Percentiles rank a stretch among this genome's conserved stretches.
Evolutionary conservation across 2,888 invertebrate species (phyloP).

Genomic region (Drosophila leonis): DNA sequence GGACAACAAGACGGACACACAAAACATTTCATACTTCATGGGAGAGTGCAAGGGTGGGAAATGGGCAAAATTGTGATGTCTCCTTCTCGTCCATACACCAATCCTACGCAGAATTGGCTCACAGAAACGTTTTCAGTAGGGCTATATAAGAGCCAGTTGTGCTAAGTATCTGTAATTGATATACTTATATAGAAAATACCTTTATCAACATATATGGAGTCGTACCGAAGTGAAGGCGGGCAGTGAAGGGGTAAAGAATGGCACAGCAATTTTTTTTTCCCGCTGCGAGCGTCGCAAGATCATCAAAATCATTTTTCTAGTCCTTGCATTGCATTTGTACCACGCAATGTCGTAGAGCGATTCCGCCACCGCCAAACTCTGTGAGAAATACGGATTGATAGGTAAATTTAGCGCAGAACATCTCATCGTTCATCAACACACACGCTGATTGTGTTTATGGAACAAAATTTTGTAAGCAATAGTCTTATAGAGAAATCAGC

Average conservation of each 20-base stretch:
- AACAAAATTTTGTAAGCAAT: too few relatives aligned
- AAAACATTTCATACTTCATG: background rate
- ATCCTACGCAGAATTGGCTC: background rate
- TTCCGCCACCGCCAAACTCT: constrained; percentile 82
- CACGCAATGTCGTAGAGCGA: constrained; percentile 82
- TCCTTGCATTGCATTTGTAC: constrained; percentile 84
- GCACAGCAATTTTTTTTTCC: constrained; percentile 79
- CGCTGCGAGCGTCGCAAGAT: constrained; percentile 83
- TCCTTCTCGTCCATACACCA: background rate
- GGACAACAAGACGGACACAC: too few relatives aligned
- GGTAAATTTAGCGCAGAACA: background rate
- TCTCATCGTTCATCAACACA: too few relatives aligned
- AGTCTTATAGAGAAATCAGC: too few relatives aligned
- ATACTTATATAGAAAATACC: constrained; percentile 17
- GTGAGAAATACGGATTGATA: constrained; percentile 5
- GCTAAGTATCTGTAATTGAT: constrained; percentile 76
- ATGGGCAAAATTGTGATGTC: background rate
- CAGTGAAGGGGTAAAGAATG: constrained; percentile 84
- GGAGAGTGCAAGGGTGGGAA: background rate
- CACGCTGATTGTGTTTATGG: too few relatives aligned
- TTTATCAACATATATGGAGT: constrained; percentile 54
- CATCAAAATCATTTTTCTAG: constrained; percentile 84
- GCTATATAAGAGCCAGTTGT: constrained; percentile 83
- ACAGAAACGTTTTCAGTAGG: constrained; percentile 79
- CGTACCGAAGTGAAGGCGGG: constrained; percentile 81